Evolutionary conservation across 1,140 invertebrate genomes (phyloP), one percentile per base, ranked within the genome.

Genomic region (Heliconius nattereri): DNA sequence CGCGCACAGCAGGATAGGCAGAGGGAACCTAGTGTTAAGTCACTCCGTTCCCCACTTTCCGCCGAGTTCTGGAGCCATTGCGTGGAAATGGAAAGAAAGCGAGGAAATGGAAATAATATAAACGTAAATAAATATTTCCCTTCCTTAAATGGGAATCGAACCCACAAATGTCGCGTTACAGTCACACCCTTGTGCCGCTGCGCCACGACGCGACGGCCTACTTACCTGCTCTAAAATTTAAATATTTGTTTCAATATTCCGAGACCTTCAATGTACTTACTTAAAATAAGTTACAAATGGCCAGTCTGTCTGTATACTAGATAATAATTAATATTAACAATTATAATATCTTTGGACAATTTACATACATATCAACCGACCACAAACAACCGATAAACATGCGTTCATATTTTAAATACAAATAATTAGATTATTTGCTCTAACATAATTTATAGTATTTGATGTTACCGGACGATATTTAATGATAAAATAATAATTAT

Each of bases 331-430:
- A 60, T 26, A 26, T 60, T 9, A 60, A 23, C n/a, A 60, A 60
- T 26, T n/a, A 45, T 13, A 45, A 60, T 60, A 60, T 60, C 23
- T 66, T 26, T 66, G 23, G 11, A 66, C 23, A 26, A 66, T 29
- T 66, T n/a, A 16, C 60, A 16, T 29, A 26, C n/a, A 16, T 45
- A 45, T 26, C 26, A 29, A 23, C 23, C n/a, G 60, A 66, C 23
- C 26, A 66, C 60, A 66, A 66, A 66, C n/a, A 60, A 66, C 26
- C 26, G 60, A 66, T 66, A 66, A 66, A 29, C 11, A 16, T 66
- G 60, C 60, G 7, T 66, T 9, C 26, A 66, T 66, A 29, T 66
- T 66, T 66, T 16, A 26, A 66, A 29, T 66, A 13, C 23, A 66
- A n/a, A 66, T 66, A 26, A 26, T 66, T 66, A 29, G 60, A 66